Evolutionary conservation across 2,888 invertebrate species (phyloP).

Genomic region (Andrena camellia): DNA sequence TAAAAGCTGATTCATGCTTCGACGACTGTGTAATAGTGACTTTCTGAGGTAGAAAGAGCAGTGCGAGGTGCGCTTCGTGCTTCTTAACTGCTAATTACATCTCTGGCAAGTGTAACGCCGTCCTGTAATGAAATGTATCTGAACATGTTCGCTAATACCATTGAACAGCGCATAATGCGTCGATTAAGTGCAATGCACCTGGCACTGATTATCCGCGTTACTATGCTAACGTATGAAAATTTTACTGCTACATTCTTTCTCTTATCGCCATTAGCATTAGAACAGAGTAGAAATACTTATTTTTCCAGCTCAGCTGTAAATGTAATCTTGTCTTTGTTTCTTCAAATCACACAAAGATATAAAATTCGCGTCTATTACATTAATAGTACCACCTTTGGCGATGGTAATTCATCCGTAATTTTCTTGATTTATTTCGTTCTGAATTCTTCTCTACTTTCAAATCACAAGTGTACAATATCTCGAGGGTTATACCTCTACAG

Average conservation of each 20-base stretch:
- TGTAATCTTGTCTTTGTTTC: too few species aligned
- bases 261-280: neutral
- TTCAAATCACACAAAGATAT: too few species aligned
- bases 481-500: too few species aligned
- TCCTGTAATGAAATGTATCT: neutral
- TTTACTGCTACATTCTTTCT: neutral
- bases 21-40: neutral
- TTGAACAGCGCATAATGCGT: neutral
- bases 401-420: too few species aligned
- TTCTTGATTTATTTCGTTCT: too few species aligned
- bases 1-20: neutral
- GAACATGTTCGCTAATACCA: conserved; percentile 3
- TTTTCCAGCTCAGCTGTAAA: neutral
- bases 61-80: neutral
- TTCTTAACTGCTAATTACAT: conserved; percentile 4
- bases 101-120: neutral
- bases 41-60: neutral
- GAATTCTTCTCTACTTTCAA: too few species aligned
- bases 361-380: too few species aligned
- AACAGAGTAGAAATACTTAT: neutral
- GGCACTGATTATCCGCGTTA: neutral
- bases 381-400: too few species aligned
- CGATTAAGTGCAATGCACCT: neutral
- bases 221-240: neutral
- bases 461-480: too few species aligned